Evolutionary conservation across 2,113 vertebrate genomes (phyloP).

Genomic region (Heterocephalus glaber): DNA sequence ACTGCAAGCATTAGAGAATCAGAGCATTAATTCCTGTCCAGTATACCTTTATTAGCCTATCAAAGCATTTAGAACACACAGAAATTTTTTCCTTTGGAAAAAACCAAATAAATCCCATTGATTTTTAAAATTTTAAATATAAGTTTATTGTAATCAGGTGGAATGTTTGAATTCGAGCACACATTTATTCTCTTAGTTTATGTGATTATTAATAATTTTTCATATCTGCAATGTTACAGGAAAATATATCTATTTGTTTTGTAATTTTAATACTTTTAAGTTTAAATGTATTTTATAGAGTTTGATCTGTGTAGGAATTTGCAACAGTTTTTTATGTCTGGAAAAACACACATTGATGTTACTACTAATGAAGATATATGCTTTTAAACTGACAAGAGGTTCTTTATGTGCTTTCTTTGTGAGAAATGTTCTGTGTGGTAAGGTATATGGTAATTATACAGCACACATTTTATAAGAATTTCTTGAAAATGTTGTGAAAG

Average conservation of each 20-base stretch:
- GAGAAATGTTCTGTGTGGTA: not conserved
- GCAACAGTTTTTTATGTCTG: not conserved
- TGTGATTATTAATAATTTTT: not conserved
- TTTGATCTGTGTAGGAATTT: not conserved
- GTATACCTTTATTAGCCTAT: not conserved
- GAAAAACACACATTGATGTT: not conserved
- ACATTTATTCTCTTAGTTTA: not conserved
- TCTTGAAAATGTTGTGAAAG: not conserved
- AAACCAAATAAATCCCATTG: not conserved
- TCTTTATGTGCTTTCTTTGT: not conserved
- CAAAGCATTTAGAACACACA: not conserved
- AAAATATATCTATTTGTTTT: not conserved
- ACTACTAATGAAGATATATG: not conserved
- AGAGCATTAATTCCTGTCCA: rapidly evolving
- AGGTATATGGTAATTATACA: not conserved
- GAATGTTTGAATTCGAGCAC: not conserved
- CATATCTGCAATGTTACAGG: not conserved
- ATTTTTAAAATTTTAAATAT: not conserved
- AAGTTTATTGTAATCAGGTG: not conserved
- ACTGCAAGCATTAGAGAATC: no score
- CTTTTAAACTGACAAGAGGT: not conserved
- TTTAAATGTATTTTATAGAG: not conserved
- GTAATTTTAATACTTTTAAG: not conserved
- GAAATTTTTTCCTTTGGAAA: not conserved
- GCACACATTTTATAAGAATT: not conserved